Percentiles rank a stretch among this genome's conserved stretches.
phyloP scores from a whole-genome alignment of 2,113 vertebrate genomes.

The Datnioides undecimradiatus region DNA sequence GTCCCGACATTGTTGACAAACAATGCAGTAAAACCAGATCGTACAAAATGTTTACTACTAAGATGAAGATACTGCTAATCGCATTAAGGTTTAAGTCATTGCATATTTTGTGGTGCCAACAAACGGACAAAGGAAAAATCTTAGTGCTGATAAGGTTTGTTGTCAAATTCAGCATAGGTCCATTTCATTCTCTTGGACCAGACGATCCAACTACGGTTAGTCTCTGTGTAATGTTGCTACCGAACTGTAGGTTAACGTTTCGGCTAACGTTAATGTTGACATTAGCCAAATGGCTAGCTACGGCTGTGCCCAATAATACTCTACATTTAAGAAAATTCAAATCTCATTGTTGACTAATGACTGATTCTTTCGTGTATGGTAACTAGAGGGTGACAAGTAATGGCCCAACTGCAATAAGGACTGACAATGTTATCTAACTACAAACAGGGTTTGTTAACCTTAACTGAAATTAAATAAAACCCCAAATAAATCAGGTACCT shows the following conservation, averaged over 20 bases:
- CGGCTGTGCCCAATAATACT: background rate
- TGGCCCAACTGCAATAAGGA: rapidly evolving
- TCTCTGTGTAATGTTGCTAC: background rate
- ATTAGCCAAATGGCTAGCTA: background rate
- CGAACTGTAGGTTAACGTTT: constrained; percentile 6
- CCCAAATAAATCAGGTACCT: background rate
- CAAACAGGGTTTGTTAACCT: rapidly evolving
- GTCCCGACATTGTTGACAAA: background rate
- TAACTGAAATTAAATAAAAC: background rate
- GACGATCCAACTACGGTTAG: background rate
- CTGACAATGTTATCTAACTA: background rate
- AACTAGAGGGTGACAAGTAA: background rate
- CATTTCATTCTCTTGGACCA: background rate
- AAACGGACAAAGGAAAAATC: background rate
- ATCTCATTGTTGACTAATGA: background rate
- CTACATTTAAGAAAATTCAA: background rate
- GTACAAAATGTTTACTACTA: background rate
- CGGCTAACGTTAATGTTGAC: background rate
- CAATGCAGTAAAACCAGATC: no score
- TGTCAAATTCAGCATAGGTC: background rate
- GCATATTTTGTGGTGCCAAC: background rate
- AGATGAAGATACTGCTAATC: background rate
- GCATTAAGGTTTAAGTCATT: background rate
- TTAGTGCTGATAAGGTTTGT: background rate
- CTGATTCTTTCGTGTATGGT: background rate